A percentile compares a stretch with the other conserved stretches of the same genome.
Conservation (phyloP, 2,113 vertebrate genomes). For the Acanthisitta chloris region DNA sequence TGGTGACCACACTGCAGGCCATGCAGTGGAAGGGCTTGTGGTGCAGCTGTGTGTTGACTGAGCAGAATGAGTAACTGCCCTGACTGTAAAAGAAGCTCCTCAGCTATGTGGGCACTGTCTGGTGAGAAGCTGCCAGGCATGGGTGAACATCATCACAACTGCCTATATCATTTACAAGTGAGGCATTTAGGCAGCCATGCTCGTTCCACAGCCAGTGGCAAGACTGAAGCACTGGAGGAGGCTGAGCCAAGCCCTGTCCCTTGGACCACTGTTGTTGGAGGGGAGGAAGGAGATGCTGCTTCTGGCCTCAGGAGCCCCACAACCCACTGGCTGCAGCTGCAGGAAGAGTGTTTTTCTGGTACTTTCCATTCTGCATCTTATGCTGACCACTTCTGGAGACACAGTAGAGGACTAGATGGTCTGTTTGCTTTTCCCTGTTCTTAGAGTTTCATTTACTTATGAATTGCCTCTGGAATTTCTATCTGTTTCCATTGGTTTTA, state of each 20-base stretch:
- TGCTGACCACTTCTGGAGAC: neutral
- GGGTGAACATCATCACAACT: neutral
- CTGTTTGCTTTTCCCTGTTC: neutral
- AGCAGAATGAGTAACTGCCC: neutral
- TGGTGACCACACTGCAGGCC: neutral
- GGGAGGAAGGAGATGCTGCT: neutral
- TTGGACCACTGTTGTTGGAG: fast-evolving
- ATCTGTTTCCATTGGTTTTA: neutral
- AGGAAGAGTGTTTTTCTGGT: neutral
- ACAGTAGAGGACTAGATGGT: neutral
- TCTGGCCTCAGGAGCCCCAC: neutral
- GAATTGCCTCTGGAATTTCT: neutral
- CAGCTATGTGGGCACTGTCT: neutral
- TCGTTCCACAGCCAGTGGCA: neutral
- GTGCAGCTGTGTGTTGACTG: neutral
- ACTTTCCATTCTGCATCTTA: neutral
- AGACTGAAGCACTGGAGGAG: neutral
- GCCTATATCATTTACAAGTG: neutral
- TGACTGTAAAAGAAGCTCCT: neutral
- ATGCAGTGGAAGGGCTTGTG: neutral
- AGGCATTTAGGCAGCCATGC: neutral
- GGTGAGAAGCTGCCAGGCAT: neutral
- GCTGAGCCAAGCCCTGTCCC: neutral
- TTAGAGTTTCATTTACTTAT: neutral
- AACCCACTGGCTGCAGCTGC: neutral